Evolutionary conservation across 2,888 invertebrate species (phyloP), one percentile per base, ranked within the genome.

Genomic region (Nomada fucata): DNA sequence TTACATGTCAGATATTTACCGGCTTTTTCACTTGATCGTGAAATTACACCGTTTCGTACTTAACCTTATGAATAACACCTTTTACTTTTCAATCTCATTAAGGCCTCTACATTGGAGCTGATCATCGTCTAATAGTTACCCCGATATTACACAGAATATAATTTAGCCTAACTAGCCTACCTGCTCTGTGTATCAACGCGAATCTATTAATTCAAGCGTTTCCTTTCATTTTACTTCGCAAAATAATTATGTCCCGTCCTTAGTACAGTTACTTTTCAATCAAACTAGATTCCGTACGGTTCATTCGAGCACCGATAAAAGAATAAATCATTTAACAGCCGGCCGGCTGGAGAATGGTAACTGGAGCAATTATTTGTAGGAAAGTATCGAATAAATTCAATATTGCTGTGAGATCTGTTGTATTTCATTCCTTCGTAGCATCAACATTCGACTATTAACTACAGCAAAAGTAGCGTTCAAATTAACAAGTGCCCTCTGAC

Each of bases 11-110:
- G 29, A 47, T 42, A 29, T 60, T 42, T 60, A 42, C 44, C 26
- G 47, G 47, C 36, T 23, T 76, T 68, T 61, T 36, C n/a, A 50
- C 44, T 11, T 42, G 23, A 64, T 72, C 72, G 42, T n/a, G 57
- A 76, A 76, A 76, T 76, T 72, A 72, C 47, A 71, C 64, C 23
- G 71, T 76, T 57, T 72, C 57, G 57, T 59, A 64, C 71, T 29
- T 71, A 42, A 64, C 50, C 64, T 15, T 76, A 76, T 71, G 55
- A 71, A 64, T 76, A 64, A 76, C 64, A 29, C 63, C 57, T 57
- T 57, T 70, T 42, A 63, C 63, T 70, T 61, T 76, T 70, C 76
- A 76, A 70, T 76, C 76, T 70, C 61, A 76, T 76, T 76, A 63
- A 47, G 70, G 36, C 23, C 20, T 11, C 55, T n/a, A 13, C 11